Evolutionary conservation across 2,113 vertebrate species (phyloP).

Genomic region (Pachypanchax playfairii): DNA sequence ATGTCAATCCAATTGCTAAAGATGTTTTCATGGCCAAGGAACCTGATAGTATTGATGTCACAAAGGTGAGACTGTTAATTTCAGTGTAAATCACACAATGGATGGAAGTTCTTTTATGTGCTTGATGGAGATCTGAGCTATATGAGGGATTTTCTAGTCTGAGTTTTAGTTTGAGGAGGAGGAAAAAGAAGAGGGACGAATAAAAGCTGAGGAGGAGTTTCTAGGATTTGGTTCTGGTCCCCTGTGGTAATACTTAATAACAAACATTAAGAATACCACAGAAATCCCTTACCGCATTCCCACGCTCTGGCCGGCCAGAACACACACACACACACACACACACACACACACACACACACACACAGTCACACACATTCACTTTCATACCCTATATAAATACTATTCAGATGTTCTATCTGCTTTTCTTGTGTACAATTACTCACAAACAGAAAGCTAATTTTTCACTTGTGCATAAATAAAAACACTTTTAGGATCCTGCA

Average conservation of each 20-base stretch:
- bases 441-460: constrained; percentile 8
- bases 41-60: too few species aligned
- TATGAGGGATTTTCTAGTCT: too few species aligned
- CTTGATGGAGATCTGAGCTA: too few species aligned
- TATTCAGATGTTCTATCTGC: not conserved
- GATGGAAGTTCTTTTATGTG: too few species aligned
- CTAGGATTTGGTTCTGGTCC: constrained; percentile 78
- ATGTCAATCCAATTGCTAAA: too few species aligned
- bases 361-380: constrained; percentile 29
- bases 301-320: constrained; percentile 73
- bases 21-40: too few species aligned
- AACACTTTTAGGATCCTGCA: constrained; percentile 9
- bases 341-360: constrained; percentile 43
- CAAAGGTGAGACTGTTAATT: too few species aligned
- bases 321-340: constrained; percentile 60
- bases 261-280: constrained; percentile 86
- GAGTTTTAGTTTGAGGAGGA: constrained; percentile 51
- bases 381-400: constrained; percentile 26
- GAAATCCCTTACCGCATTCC: constrained; percentile 81
- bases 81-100: too few species aligned
- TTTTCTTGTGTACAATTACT: constrained; percentile 4
- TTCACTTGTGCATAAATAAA: constrained; percentile 23
- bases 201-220: constrained; percentile 54
- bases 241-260: constrained; percentile 85
- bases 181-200: constrained; percentile 26